Percentiles rank a stretch among this genome's conserved stretches.
Evolutionary conservation across 2,888 invertebrate species (phyloP).

Genomic region (Parasteatoda lunata): DNA sequence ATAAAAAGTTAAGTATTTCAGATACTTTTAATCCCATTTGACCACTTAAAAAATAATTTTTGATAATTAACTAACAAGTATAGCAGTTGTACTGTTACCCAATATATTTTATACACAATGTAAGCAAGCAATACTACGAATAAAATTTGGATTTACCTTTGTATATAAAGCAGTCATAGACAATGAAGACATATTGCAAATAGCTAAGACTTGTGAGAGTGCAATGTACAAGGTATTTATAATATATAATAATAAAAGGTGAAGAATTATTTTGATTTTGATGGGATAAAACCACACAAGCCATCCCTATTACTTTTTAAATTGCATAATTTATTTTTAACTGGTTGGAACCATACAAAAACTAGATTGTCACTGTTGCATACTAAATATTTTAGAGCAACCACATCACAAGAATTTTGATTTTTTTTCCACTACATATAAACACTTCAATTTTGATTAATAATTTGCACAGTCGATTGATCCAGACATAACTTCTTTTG

Average conservation of each 20-base stretch:
- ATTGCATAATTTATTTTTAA: conserved; percentile 27
- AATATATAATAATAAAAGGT: no score
- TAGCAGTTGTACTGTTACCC: no score
- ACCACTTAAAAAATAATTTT: no score
- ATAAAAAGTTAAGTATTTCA: no score
- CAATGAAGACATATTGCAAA: conserved; percentile 22
- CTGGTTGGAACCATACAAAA: conserved; percentile 57
- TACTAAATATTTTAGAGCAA: conserved; percentile 31
- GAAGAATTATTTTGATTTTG: conserved; percentile 55
- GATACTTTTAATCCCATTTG: no score
- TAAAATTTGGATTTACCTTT: conserved; percentile 26
- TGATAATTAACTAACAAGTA: no score
- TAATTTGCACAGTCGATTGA: conserved; percentile 48
- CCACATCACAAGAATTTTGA: conserved; percentile 66
- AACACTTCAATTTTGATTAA: conserved; percentile 10
- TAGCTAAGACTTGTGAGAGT: conserved; percentile 25
- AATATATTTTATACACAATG: no score
- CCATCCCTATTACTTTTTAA: conserved; percentile 21
- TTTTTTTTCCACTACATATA: conserved; percentile 20
- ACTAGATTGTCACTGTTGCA: conserved; percentile 66
- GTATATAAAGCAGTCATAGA: conserved; percentile 12
- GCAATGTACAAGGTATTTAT: conserved; percentile 29
- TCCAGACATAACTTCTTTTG: background rate
- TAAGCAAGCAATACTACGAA: no score
- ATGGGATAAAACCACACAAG: conserved; percentile 26